Evolutionary conservation across 1,140 invertebrate genomes (phyloP).

Genomic region (Lasioglossum baleicum): DNA sequence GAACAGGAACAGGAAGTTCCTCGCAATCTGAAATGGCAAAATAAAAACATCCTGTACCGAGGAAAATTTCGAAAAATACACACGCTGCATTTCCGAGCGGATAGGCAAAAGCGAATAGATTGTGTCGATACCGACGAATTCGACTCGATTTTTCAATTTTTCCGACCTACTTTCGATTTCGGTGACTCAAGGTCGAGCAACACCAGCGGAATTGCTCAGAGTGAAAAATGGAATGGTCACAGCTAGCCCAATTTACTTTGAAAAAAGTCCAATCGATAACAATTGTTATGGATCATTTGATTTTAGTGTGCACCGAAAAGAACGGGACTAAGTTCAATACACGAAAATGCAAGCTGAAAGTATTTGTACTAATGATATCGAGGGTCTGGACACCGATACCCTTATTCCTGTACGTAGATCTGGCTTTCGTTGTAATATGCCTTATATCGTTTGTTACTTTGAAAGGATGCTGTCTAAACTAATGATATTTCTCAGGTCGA

Average conservation of each 20-base stretch:
- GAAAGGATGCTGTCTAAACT: not conserved
- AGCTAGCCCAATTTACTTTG: conserved; percentile 15
- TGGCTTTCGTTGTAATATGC: not conserved
- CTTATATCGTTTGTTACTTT: not conserved
- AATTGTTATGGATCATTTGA: conserved; percentile 51
- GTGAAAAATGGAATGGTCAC: conserved; percentile 41
- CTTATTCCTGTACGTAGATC: conserved; percentile 71
- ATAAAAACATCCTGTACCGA: conserved; percentile 79
- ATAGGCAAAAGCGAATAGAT: conserved; percentile 19
- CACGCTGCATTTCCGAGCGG: conserved; percentile 5
- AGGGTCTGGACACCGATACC: conserved; percentile 69
- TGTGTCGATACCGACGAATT: conserved; percentile 7
- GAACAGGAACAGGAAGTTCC: conserved; percentile 81
- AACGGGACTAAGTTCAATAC: conserved; percentile 48
- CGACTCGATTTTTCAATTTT: conserved; percentile 44
- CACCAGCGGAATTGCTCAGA: conserved; percentile 34
- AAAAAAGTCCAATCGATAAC: conserved; percentile 11
- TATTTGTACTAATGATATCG: conserved; percentile 70
- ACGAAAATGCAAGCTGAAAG: conserved; percentile 75
- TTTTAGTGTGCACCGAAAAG: conserved; percentile 54
- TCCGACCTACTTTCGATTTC: conserved; percentile 58
- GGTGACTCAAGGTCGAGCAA: conserved; percentile 56
- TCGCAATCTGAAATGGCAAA: conserved; percentile 71
- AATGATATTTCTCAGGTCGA: conserved; percentile 64
- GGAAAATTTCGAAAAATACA: conserved; percentile 67